Evolutionary conservation across 2,113 vertebrate genomes (phyloP), one percentile per base, ranked within the genome.

Genomic region (Lepisosteus osseus): DNA sequence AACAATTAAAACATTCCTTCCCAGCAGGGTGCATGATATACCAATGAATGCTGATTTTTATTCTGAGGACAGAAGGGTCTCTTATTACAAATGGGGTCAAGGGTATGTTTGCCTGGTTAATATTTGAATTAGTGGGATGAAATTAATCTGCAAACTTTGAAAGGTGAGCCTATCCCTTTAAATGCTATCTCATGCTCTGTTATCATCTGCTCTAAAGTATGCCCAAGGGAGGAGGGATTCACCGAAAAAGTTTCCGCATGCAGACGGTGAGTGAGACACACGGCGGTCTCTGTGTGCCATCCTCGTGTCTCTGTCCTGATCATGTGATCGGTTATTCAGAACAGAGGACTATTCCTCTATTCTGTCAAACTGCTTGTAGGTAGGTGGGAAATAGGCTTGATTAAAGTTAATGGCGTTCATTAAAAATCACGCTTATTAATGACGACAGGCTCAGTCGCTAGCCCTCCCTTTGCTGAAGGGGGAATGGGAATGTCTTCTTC

Each of bases 401-500:
- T 72, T 76, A 76, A 15, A 54, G 57, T 61, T 56, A 76, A 76
- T 71, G 59, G 44, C 45, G 67, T 65, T 68, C 62, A 68, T 76
- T 76, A 72, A 72, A 68, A 65, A 55, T 51, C 70, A 76, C 14
- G 65, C 74, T 72, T 76, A 67, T 68, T 76, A 68, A 54, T 41
- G 67, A 65, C 13, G 44, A 42, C 40, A 71, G 64, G 67, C 59
- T 69, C 73, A n/a, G 42, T 40, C 5, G 47, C 1, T 69, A 51
- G 54, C 29, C 82, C 40, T 15, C 70, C 41, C 59, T 45, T 61
- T 54, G 70, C 78, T 62, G 74, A 76, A 69, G 78, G 29, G 1
- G 2, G 29, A 29, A 29, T 29, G 29, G 29, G 29, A 29, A 81
- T 81, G 83, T 82, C 76, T 76, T 78, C 74, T 64, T 79, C 71